These are phyloP conservation scores for Zaprionus davidi DNA, from an alignment of 1,140 invertebrate species.

Conservation along the genomic window DNA sequence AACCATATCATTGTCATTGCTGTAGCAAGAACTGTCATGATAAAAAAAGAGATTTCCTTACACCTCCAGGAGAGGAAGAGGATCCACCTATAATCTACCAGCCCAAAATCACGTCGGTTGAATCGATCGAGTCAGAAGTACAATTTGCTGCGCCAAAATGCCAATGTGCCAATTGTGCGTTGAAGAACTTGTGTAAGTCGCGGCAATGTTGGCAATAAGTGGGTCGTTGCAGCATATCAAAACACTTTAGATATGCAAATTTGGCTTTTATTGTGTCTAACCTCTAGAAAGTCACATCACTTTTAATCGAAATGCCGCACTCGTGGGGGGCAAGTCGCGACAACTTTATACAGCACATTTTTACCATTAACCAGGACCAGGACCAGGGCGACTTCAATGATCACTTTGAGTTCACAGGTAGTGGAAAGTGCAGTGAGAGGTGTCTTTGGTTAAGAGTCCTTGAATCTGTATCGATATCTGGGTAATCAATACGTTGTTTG, in stretches of 20 bases:
- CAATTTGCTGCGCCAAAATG: slow-evolving; percentile 57
- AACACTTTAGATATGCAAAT: slow-evolving; percentile 72
- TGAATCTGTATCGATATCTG: not conserved
- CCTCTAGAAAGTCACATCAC: not conserved
- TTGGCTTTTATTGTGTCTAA: not conserved
- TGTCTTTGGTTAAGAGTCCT: not conserved
- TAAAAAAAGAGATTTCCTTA: slow-evolving; percentile 41
- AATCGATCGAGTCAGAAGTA: slow-evolving; percentile 50
- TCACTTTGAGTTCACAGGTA: slow-evolving; percentile 75
- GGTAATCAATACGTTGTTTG: slow-evolving; percentile 12
- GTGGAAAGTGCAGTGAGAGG: not conserved
- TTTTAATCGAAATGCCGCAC: slow-evolving; percentile 49
- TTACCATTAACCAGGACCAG: slow-evolving; percentile 68
- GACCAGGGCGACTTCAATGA: slow-evolving; percentile 65
- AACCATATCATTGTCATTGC: slow-evolving; percentile 55
- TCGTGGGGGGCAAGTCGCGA: slow-evolving; percentile 57
- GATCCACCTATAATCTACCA: slow-evolving; percentile 32
- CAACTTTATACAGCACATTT: slow-evolving; percentile 61
- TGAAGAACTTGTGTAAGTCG: slow-evolving; percentile 77
- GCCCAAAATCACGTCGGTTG: slow-evolving; percentile 21
- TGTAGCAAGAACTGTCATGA: slow-evolving; percentile 44
- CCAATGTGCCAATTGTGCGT: slow-evolving; percentile 74
- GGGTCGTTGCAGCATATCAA: slow-evolving; percentile 55
- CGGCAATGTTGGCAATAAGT: not conserved
- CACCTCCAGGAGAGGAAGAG: slow-evolving; percentile 38